Base-by-base conservation (phyloP, 2,113 vertebrate species). In the Apus apus region DNA sequence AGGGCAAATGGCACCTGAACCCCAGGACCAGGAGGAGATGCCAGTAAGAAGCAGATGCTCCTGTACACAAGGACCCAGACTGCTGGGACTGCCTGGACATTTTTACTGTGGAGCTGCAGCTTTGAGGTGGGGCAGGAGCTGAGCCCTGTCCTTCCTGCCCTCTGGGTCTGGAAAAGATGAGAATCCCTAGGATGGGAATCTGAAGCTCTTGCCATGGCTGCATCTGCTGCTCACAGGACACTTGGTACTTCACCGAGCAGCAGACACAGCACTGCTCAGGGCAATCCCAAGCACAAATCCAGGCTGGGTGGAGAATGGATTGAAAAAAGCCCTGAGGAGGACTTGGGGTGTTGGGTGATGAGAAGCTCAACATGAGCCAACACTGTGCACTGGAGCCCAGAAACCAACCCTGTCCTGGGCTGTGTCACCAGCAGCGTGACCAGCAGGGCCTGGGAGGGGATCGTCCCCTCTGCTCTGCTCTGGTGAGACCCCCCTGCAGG, bases 51-150 rank as follows among this genome's bases (percentile, higher is more conserved):
- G 30, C 73, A 76, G 51, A 50, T 10, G 20, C 10, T 5, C 32
- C 51, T 2, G 4, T 29, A 46, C 32, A 36, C 36, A 36, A 81
- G 76, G 26, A 72, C 11, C 11, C 65, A 36, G 32, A 68, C 25
- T 85, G 48, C 57, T 7, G 20, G 53, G 27, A 61, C 27, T 2
- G 21, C 48, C 43, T 0, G 0, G 73, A 22, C 21, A 57, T 26
- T 9, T 2, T 64, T 51, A 43, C 53, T 9, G 30, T 1, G 7
- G 74, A 21, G 53, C 68, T 23, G 64, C 43, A 27, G 58, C 11
- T 1, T 0, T 51, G 32, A 13, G 0, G 0, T 43, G 56, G 54
- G 45, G n/a, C 15, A 13, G 36, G 45, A 65, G 60, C 38, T 43
- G 50, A 73, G 56, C 46, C 73, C 32, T 1, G 38, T 15, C 32